Conservation (phyloP, 2,797 vertebrate species). For the Acropternis orthonyx region DNA sequence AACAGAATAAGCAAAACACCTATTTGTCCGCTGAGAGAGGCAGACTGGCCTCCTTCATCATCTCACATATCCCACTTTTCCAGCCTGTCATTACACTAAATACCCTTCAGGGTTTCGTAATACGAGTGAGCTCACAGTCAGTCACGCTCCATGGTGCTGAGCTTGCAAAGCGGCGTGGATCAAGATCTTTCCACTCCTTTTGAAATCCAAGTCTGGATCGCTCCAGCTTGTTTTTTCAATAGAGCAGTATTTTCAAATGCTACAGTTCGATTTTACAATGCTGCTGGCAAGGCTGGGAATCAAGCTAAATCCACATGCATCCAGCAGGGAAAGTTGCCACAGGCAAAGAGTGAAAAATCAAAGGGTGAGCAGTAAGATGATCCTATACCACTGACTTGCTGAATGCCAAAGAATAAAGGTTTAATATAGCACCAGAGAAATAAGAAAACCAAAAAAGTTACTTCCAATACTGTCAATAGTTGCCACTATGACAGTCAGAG, state of each 20-base stretch:
- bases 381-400: neutral
- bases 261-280: conserved; percentile 27
- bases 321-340: conserved; percentile 24
- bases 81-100: neutral
- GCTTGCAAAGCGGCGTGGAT: neutral
- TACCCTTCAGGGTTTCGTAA: neutral
- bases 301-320: conserved; percentile 17
- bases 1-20: neutral
- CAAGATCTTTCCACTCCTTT: neutral
- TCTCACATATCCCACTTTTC: neutral
- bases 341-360: conserved; percentile 16
- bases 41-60: neutral
- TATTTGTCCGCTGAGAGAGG: neutral
- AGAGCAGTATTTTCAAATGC: conserved; percentile 28
- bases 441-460: neutral
- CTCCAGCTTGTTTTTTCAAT: conserved; percentile 32
- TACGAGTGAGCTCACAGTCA: neutral
- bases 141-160: neutral
- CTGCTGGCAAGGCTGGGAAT: conserved; percentile 31
- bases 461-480: neutral
- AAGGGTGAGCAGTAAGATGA: conserved; percentile 13
- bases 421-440: neutral
- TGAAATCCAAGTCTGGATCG: conserved; percentile 43
- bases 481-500: neutral
- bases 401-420: conserved; percentile 13